Conservation (phyloP, 1,140 invertebrate genomes). For the Papilio polyxenes region DNA sequence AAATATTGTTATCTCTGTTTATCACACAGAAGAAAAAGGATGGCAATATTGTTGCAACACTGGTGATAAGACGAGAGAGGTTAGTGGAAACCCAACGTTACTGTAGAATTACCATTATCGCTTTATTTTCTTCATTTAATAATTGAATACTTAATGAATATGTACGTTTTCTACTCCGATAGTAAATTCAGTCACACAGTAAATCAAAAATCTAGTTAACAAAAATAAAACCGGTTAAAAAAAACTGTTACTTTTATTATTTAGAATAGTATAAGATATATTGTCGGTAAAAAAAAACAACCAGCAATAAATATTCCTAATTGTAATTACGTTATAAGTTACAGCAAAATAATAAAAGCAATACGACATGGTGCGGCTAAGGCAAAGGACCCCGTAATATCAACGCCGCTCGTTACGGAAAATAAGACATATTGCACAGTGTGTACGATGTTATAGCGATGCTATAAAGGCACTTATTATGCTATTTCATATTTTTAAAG, state of each 20-base stretch:
- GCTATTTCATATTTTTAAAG: too few species aligned
- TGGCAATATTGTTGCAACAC: too few species aligned
- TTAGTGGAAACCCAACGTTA: too few species aligned
- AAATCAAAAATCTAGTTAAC: conserved; percentile 38
- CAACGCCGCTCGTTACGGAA: conserved; percentile 62
- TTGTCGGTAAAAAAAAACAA: neutral
- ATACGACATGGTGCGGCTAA: conserved; percentile 45
- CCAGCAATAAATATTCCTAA: conserved; percentile 43
- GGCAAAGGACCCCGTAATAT: conserved; percentile 60
- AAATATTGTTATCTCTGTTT: too few species aligned
- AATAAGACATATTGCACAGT: conserved; percentile 50
- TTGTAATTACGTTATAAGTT: conserved; percentile 48
- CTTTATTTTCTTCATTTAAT: too few species aligned
- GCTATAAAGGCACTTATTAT: neutral
- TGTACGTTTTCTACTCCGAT: neutral
- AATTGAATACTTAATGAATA: neutral
- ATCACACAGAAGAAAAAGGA: too few species aligned
- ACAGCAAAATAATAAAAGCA: conserved; percentile 46
- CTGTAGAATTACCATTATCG: too few species aligned
- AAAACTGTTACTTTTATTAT: conserved; percentile 16
- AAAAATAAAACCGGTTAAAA: neutral
- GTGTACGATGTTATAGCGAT: neutral
- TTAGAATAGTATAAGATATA: conserved; percentile 18
- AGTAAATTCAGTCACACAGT: conserved; percentile 5
- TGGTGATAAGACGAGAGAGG: too few species aligned